These are phyloP conservation scores for Denticeps clupeoides DNA, from an alignment of 2,797 vertebrate genomes.

Conservation along the genomic window DNA sequence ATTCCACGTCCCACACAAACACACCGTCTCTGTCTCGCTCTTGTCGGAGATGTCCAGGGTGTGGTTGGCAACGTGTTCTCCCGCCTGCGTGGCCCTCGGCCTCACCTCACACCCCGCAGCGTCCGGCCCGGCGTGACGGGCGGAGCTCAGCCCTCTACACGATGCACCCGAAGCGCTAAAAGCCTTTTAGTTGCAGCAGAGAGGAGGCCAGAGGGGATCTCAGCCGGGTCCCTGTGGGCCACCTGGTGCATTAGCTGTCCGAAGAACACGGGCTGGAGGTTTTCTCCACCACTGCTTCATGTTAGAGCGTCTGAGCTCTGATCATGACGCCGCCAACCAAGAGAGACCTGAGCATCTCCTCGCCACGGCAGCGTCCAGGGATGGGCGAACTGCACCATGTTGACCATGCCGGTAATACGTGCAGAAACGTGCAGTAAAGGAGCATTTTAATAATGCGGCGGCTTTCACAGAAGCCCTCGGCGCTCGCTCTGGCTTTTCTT, in stretches of 20 bases:
- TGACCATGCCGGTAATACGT: not conserved
- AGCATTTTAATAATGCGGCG: no score
- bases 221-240: conserved; percentile 7
- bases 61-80: no score
- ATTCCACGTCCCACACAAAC: not conserved
- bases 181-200: conserved; percentile 14
- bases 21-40: no score
- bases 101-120: not conserved
- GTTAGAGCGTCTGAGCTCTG: no score
- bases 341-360: no score
- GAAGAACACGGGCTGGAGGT: conserved; percentile 3
- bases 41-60: no score
- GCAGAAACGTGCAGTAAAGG: no score
- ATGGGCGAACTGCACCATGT: not conserved
- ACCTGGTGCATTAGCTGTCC: conserved; percentile 18
- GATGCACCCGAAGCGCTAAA: not conserved
- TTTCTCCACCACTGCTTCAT: not conserved
- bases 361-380: no score
- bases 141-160: not conserved
- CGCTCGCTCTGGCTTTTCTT: no score
- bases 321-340: not conserved
- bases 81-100: no score
- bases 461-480: no score
- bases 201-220: not conserved
- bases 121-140: not conserved